These are phyloP conservation scores for Aptenodytes patagonicus DNA, from an alignment of 2,113 vertebrate genomes.

Conservation along the genomic window DNA sequence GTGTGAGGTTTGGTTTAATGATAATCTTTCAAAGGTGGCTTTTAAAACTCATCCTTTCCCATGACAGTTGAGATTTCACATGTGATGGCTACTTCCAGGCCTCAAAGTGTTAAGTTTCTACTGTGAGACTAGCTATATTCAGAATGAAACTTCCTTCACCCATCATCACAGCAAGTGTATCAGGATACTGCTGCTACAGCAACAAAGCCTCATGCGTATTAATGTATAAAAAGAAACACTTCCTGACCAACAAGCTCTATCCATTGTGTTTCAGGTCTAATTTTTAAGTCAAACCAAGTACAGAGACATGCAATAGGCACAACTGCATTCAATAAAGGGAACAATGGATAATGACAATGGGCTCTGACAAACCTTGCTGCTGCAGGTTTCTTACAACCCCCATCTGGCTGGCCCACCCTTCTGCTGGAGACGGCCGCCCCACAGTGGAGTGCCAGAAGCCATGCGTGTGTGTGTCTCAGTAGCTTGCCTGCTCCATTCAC, in stretches of 20 bases:
- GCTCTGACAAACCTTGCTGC: background rate
- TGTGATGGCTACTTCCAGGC: background rate
- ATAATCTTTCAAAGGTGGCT: background rate
- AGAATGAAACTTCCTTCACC: slow-evolving; percentile 10
- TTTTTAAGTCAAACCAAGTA: background rate
- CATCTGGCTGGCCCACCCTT: background rate
- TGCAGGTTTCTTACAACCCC: background rate
- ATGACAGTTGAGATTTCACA: background rate
- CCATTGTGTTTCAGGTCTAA: background rate
- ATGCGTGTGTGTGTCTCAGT: background rate
- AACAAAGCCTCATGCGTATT: background rate
- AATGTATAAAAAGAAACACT: slow-evolving; percentile 27
- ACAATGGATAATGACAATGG: background rate
- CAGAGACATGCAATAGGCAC: background rate
- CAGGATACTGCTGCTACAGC: background rate
- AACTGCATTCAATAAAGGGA: background rate
- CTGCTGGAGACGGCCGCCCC: background rate
- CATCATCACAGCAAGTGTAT: background rate
- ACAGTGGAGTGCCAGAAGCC: background rate
- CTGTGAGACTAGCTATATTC: background rate
- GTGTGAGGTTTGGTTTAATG: background rate
- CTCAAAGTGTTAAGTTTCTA: background rate
- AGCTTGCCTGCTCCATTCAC: background rate
- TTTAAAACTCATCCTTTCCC: background rate
- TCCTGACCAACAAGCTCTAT: background rate